These are phyloP conservation scores for Macropis europaea DNA, from an alignment of 2,888 invertebrate genomes.

Conservation along the genomic window DNA sequence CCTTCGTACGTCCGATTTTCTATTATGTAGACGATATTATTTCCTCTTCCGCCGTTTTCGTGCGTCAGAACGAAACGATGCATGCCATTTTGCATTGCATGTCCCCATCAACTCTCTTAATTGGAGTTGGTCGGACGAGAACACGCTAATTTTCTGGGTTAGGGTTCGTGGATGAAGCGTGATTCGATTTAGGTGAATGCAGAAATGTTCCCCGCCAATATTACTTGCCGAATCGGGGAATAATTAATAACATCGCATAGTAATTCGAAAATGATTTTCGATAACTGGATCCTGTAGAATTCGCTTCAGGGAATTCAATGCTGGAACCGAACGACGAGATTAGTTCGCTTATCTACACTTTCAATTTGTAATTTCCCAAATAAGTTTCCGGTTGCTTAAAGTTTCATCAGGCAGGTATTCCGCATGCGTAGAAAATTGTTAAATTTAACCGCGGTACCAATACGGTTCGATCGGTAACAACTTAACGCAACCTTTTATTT, in stretches of 20 bases:
- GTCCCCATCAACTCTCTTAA: conserved; percentile 35
- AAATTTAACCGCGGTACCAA: no score
- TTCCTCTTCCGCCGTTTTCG: conserved; percentile 35
- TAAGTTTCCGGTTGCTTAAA: no score
- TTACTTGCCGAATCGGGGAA: conserved; percentile 5
- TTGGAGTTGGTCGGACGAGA: conserved; percentile 34
- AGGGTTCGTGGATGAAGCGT: neutral
- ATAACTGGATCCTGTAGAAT: no score
- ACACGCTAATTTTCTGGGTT: conserved; percentile 36
- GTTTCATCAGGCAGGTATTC: no score
- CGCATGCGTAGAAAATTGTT: no score
- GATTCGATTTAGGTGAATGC: conserved; percentile 16
- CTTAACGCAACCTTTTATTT: no score
- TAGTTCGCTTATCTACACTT: neutral
- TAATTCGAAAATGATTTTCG: neutral
- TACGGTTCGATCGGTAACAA: no score
- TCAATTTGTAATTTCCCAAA: no score
- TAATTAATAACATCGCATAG: conserved; percentile 39
- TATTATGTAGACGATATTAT: conserved; percentile 41
- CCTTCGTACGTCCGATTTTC: conserved; percentile 21
- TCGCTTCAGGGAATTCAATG: no score
- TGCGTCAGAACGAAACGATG: conserved; percentile 28
- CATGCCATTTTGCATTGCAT: conserved; percentile 25
- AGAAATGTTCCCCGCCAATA: conserved; percentile 13
- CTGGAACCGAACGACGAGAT: neutral